These are phyloP conservation scores for Bothrops alternatus DNA, from an alignment of 2,797 vertebrate species.

Conservation along the genomic window DNA sequence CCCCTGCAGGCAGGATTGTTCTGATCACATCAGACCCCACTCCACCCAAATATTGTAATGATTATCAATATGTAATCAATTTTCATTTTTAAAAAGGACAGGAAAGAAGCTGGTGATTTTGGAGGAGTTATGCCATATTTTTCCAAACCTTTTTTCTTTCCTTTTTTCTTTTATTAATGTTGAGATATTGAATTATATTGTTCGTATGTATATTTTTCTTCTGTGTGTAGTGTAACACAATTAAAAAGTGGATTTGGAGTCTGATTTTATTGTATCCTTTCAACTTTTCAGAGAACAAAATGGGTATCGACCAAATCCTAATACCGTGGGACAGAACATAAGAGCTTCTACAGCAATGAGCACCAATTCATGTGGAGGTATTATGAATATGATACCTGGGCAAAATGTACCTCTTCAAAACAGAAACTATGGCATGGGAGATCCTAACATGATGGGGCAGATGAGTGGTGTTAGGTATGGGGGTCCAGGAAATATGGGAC, in stretches of 20 bases:
- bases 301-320: slow-evolving; percentile 84
- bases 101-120: not conserved
- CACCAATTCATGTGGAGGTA: slow-evolving; percentile 76
- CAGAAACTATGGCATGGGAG: slow-evolving; percentile 80
- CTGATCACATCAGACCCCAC: not conserved
- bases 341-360: slow-evolving; percentile 79
- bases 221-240: slow-evolving; percentile 25
- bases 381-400: slow-evolving; percentile 80
- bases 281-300: slow-evolving; percentile 84
- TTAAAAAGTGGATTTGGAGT: not conserved
- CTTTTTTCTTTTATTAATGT: not conserved
- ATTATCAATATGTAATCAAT: not conserved
- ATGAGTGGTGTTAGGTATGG: slow-evolving; percentile 79
- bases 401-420: slow-evolving; percentile 77
- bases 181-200: not conserved
- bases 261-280: not conserved
- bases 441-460: slow-evolving; percentile 79
- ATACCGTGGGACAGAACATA: slow-evolving; percentile 72
- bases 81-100: not conserved
- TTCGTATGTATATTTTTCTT: slow-evolving; percentile 24
- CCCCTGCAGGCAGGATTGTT: not conserved
- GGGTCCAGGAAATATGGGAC: slow-evolving; percentile 66
- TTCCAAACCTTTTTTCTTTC: not conserved
- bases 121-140: not conserved
- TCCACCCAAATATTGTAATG: not conserved